These are phyloP conservation scores for Resseliella maxima DNA, from an alignment of 2,888 invertebrate genomes.

Conservation along the genomic window DNA sequence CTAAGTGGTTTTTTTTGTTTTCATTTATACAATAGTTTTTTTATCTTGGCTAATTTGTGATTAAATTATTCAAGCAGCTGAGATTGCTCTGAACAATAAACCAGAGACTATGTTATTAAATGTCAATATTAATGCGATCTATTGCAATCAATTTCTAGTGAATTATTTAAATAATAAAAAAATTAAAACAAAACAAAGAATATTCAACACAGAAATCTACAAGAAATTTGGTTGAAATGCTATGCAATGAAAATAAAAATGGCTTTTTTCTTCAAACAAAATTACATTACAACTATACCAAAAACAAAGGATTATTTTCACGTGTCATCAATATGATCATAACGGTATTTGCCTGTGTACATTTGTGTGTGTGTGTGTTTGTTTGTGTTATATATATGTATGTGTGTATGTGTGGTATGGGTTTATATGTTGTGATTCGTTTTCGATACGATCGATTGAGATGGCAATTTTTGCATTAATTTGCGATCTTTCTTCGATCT, in stretches of 20 bases:
- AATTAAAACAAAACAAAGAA: neutral
- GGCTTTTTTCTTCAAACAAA: neutral
- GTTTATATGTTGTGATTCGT: slow-evolving; percentile 13
- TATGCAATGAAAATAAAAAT: neutral
- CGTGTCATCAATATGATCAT: neutral
- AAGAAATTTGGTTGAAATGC: neutral
- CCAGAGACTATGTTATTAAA: neutral
- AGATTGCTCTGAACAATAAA: neutral
- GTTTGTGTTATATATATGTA: neutral
- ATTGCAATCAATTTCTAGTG: neutral
- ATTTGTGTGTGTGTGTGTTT: neutral
- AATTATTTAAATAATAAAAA: neutral
- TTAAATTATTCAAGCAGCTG: slow-evolving; percentile 5
- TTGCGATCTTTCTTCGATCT: neutral
- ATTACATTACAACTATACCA: slow-evolving; percentile 2
- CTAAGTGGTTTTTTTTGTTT: neutral
- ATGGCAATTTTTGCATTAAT: slow-evolving; percentile 10
- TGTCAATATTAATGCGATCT: neutral
- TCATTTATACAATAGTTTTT: neutral
- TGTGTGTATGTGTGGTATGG: neutral
- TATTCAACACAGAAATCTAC: slow-evolving; percentile 19
- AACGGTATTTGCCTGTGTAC: slow-evolving; percentile 42
- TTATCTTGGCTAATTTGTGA: neutral
- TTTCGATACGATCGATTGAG: slow-evolving; percentile 22
- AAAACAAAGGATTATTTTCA: neutral